phyloP scores from a whole-genome alignment of 1,140 invertebrate genomes.

The Adelges cooleyi region DNA sequence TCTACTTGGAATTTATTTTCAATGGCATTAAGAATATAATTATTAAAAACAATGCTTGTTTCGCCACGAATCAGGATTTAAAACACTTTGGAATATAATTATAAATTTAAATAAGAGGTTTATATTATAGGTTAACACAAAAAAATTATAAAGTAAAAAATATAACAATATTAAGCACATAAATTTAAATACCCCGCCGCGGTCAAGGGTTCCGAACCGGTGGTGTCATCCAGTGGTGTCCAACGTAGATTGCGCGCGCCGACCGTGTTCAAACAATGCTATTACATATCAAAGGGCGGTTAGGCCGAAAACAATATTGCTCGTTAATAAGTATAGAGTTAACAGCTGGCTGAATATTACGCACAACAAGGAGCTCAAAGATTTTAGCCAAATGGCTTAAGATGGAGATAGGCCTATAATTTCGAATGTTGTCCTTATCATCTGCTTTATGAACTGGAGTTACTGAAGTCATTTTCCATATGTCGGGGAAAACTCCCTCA shows the following conservation, averaged over 20 bases:
- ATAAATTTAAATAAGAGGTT: no score
- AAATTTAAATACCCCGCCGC: no score
- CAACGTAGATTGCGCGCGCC: no score
- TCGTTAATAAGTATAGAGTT: background rate
- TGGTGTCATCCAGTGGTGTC: no score
- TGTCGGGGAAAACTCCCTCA: constrained; percentile 1
- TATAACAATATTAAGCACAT: no score
- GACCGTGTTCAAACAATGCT: no score
- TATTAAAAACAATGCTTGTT: background rate
- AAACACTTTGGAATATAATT: no score
- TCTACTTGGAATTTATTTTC: constrained; percentile 31
- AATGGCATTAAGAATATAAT: background rate
- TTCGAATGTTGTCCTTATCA: background rate
- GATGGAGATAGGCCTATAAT: constrained; percentile 11
- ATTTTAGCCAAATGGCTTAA: background rate
- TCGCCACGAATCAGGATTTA: no score
- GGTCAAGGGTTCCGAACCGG: no score
- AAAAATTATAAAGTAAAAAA: no score
- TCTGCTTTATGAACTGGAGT: constrained; percentile 9
- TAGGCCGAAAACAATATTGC: constrained; percentile 17
- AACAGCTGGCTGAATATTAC: background rate
- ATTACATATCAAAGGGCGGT: background rate
- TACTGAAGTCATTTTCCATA: constrained; percentile 17
- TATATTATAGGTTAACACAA: no score
- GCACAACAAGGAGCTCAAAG: background rate